phyloP scores from a whole-genome alignment of 2,888 invertebrate genomes.

The Volucella bombylans region DNA sequence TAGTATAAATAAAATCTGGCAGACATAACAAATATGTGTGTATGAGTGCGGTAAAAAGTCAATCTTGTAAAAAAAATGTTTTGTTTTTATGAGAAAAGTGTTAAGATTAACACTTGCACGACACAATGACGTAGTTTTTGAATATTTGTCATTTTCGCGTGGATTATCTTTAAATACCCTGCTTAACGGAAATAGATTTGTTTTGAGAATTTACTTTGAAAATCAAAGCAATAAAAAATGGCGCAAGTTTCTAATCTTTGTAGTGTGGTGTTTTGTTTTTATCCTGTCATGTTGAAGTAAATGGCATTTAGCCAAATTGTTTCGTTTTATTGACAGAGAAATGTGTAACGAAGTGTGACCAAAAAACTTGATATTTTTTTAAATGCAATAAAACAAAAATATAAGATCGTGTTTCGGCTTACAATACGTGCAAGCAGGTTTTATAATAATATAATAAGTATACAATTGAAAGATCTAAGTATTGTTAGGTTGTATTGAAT shows the following conservation, averaged over 20 bases:
- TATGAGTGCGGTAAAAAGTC: not conserved
- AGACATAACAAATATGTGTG: not conserved
- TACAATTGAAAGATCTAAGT: too few relatives aligned
- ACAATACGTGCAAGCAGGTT: too few relatives aligned
- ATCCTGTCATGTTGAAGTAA: not conserved
- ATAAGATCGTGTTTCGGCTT: too few relatives aligned
- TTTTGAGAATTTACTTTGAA: conserved; percentile 26
- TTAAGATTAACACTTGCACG: conserved; percentile 22
- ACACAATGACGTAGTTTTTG: conserved; percentile 30
- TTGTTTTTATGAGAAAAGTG: conserved; percentile 4
- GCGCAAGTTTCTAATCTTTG: not conserved
- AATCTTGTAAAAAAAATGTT: not conserved
- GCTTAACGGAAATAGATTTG: conserved; percentile 27
- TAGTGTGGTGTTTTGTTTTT: not conserved
- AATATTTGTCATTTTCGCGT: conserved; percentile 23
- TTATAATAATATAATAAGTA: too few relatives aligned
- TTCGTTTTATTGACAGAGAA: not conserved
- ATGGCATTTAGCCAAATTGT: conserved; percentile 33
- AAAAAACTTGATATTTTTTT: conserved; percentile 11
- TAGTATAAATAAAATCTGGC: conserved; percentile 1
- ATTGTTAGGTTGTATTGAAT: too few relatives aligned
- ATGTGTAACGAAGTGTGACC: conserved; percentile 23
- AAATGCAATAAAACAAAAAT: not conserved
- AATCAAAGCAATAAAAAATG: conserved; percentile 27
- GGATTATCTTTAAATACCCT: conserved; percentile 1